phyloP scores from a whole-genome alignment of 2,888 invertebrate genomes.

The Herminia tarsipennalis region DNA sequence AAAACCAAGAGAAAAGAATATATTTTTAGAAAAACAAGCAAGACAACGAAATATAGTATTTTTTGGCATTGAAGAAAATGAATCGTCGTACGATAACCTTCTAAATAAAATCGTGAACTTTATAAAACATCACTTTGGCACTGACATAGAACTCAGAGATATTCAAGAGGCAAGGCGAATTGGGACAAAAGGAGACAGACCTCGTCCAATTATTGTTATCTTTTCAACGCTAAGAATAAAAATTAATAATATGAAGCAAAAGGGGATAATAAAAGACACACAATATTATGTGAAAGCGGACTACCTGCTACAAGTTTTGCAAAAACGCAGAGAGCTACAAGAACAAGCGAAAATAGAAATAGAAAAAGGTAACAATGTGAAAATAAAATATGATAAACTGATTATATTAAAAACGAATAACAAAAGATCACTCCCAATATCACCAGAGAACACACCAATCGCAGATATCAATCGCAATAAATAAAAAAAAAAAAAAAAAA shows the following conservation, averaged over 20 bases:
- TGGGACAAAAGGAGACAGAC: conserved; percentile 8
- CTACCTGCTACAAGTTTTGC: conserved; percentile 12
- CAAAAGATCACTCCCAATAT: conserved; percentile 4
- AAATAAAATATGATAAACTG: conserved; percentile 16
- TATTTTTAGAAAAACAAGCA: conserved; percentile 12
- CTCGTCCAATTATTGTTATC: conserved; percentile 8
- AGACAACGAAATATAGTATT: conserved; percentile 13
- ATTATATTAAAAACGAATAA: conserved; percentile 9
- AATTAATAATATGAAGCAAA: conserved; percentile 16
- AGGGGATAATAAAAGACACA: conserved; percentile 10
- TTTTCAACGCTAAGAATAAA: conserved; percentile 15
- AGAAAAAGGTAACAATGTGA: conserved; percentile 9
- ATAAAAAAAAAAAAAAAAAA: no score
- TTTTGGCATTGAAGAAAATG: conserved; percentile 14
- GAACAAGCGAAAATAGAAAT: no score
- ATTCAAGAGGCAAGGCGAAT: conserved; percentile 10
- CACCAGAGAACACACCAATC: conserved; percentile 3
- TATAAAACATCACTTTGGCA: conserved; percentile 2
- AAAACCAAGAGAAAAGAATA: conserved; percentile 14
- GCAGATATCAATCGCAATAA: no score
- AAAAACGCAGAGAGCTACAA: conserved; percentile 16
- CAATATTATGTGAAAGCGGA: conserved; percentile 13
- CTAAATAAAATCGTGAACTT: conserved; percentile 9
- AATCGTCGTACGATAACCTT: conserved; percentile 4
- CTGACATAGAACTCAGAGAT: conserved; percentile 7